Evolutionary conservation across 1,140 invertebrate species (phyloP).

Genomic region (Papilio aristodemus): DNA sequence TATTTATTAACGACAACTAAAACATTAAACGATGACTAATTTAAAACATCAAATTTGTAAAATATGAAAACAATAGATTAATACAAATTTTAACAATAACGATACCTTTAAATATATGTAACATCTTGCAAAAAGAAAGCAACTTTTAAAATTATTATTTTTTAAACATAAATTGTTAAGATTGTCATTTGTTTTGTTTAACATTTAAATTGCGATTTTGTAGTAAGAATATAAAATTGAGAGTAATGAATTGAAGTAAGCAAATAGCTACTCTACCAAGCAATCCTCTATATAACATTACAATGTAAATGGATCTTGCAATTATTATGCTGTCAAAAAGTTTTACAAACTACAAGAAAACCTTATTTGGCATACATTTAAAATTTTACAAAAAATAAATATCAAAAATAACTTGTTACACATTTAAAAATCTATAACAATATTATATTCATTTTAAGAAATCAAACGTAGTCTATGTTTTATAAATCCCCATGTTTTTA

Average conservation of each 20-base stretch:
- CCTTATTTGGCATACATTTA: neutral
- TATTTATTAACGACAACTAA: neutral
- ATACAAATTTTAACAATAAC: conserved; percentile 4
- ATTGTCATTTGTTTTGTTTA: neutral
- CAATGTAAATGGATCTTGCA: neutral
- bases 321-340: neutral
- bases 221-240: neutral
- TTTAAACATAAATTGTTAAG: neutral
- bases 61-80: neutral
- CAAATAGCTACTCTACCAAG: neutral
- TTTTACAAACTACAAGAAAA: neutral
- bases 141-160: no score
- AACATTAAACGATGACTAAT: neutral
- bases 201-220: conserved; percentile 4
- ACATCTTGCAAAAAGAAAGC: neutral
- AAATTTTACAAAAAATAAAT: neutral
- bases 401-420: conserved; percentile 4
- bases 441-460: conserved; percentile 1
- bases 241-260: no score
- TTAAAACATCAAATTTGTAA: neutral
- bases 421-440: neutral
- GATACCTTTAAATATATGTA: neutral
- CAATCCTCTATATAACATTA: neutral
- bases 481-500: neutral
- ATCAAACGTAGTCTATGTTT: neutral